Conservation (phyloP, 2,888 invertebrate genomes). For the Melieria crassipennis region DNA sequence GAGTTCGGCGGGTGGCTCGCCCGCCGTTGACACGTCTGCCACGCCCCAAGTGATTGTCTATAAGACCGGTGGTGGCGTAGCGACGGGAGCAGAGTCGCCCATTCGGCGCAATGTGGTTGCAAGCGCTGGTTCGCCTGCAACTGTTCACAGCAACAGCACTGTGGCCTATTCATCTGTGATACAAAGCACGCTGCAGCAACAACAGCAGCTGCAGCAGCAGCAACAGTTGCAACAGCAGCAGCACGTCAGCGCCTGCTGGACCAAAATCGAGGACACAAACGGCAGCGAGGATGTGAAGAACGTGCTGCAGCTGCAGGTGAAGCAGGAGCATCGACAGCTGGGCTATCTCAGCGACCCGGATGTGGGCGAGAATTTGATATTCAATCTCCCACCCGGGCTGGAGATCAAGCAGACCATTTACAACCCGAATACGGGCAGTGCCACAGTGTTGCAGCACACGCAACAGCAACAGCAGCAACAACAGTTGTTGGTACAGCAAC, state of each 20-base stretch:
- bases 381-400: conserved; percentile 59
- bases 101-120: conserved; percentile 52
- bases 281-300: conserved; percentile 56
- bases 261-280: conserved; percentile 52
- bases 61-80: conserved; percentile 51
- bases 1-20: conserved; percentile 61
- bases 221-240: conserved; percentile 47
- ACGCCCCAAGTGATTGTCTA: conserved; percentile 62
- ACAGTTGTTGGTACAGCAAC: conserved; percentile 38
- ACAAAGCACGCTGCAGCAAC: conserved; percentile 65
- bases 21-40: conserved; percentile 44
- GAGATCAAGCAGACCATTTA: conserved; percentile 61
- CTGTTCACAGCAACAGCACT: conserved; percentile 54
- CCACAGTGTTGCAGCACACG: conserved; percentile 49
- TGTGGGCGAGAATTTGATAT: conserved; percentile 58
- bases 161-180: conserved; percentile 87
- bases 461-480: conserved; percentile 47
- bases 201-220: conserved; percentile 49
- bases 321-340: conserved; percentile 59
- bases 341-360: conserved; percentile 53
- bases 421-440: conserved; percentile 42
- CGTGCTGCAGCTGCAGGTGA: conserved; percentile 59
- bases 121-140: conserved; percentile 59
- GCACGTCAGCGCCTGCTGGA: conserved; percentile 52
- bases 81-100: conserved; percentile 51